phyloP scores from a whole-genome alignment of 2,113 vertebrate species.

The Larimichthys polyactis region DNA sequence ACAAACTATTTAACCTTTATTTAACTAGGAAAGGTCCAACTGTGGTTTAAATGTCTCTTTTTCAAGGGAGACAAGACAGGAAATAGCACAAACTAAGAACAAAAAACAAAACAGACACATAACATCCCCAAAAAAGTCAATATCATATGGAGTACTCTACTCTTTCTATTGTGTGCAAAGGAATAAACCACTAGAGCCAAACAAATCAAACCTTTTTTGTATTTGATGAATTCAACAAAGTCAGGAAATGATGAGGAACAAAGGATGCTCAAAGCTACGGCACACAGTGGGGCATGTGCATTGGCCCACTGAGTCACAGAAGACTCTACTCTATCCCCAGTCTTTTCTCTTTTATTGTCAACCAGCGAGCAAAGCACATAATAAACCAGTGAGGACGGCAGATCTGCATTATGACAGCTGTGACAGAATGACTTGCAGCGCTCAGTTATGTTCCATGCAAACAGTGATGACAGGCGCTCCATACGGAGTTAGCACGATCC shows the following conservation, averaged over 20 bases:
- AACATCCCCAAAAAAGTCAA: too few species aligned
- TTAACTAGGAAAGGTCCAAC: too few species aligned
- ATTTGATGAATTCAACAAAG: not conserved
- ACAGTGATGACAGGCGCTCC: conserved; percentile 72
- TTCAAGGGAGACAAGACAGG: too few species aligned
- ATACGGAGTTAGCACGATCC: conserved; percentile 43
- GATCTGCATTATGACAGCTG: conserved; percentile 53
- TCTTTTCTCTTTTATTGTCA: not conserved
- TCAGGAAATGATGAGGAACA: not conserved
- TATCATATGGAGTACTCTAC: not conserved
- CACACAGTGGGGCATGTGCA: not conserved
- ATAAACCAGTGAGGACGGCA: conserved; percentile 13
- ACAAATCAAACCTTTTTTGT: not conserved
- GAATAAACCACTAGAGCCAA: not conserved
- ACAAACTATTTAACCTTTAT: too few species aligned
- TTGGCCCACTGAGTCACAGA: too few species aligned
- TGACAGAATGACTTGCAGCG: conserved; percentile 61
- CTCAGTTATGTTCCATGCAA: conserved; percentile 79
- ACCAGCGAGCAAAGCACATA: not conserved
- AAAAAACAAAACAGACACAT: too few species aligned
- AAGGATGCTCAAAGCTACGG: not conserved
- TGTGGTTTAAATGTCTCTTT: too few species aligned
- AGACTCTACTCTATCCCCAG: not conserved
- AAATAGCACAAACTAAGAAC: too few species aligned
- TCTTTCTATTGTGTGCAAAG: not conserved